Conservation (phyloP, 2,797 vertebrate species). For the Scolopax bukidnonensis region DNA sequence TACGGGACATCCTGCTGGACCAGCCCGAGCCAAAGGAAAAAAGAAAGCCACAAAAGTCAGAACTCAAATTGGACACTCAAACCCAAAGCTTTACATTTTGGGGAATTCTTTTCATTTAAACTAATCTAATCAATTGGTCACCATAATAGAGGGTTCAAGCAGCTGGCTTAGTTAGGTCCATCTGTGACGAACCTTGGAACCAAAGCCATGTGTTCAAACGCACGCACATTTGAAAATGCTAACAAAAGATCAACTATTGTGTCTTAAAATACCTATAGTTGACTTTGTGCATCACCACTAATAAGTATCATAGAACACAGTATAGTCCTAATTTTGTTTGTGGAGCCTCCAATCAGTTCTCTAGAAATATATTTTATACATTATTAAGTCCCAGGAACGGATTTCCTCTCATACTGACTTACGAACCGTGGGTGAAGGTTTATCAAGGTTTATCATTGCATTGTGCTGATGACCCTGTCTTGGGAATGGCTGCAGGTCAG, state of each 20-base stretch:
- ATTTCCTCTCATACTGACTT: neutral
- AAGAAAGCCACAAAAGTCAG: slow-evolving; percentile 17
- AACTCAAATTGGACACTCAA: slow-evolving; percentile 33
- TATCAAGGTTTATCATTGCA: slow-evolving; percentile 19
- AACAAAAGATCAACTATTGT: neutral
- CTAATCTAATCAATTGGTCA: slow-evolving; percentile 59
- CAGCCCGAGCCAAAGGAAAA: slow-evolving; percentile 25
- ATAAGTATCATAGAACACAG: neutral
- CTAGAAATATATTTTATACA: neutral
- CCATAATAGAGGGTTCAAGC: slow-evolving; percentile 33
- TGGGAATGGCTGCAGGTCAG: slow-evolving; percentile 10
- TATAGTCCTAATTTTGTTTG: neutral
- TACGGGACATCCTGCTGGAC: slow-evolving; percentile 53
- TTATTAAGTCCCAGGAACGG: neutral
- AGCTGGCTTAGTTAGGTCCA: slow-evolving; percentile 28
- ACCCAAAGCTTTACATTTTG: slow-evolving; percentile 15
- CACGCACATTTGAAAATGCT: neutral
- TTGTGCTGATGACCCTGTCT: neutral
- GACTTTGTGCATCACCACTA: slow-evolving; percentile 22
- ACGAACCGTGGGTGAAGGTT: neutral
- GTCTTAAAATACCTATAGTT: slow-evolving; percentile 41
- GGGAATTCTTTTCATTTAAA: slow-evolving; percentile 42
- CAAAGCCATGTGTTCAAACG: slow-evolving; percentile 44
- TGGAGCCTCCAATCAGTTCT: neutral
- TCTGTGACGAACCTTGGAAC: slow-evolving; percentile 32